phyloP scores from a whole-genome alignment of 2,113 vertebrate species.

The Mesocricetus auratus region DNA sequence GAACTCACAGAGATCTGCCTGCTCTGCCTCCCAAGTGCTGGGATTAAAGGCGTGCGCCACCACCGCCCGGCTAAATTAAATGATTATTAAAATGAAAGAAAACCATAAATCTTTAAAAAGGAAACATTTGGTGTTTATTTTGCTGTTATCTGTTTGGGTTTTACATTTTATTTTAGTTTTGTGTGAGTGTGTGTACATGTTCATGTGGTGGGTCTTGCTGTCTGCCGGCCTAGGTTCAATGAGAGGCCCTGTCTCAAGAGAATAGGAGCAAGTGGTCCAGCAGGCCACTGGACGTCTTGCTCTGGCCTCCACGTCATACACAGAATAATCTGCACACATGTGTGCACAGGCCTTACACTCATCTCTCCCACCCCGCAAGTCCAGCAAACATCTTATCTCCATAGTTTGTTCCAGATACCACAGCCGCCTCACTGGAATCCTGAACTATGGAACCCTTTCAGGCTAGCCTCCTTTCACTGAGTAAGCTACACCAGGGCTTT shows the following conservation, averaged over 20 bases:
- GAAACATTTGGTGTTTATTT: neutral
- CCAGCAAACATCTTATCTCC: neutral
- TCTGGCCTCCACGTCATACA: neutral
- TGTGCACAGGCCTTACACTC: neutral
- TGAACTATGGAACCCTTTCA: neutral
- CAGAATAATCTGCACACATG: too few species aligned
- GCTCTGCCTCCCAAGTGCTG: too few species aligned
- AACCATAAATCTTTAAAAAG: neutral
- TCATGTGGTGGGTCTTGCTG: neutral
- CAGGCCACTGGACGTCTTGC: neutral
- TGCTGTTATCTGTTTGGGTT: neutral
- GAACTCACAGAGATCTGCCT: too few species aligned
- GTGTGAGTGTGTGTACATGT: neutral
- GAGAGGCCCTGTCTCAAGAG: neutral
- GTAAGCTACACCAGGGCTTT: neutral
- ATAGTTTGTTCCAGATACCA: neutral
- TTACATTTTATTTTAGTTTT: neutral
- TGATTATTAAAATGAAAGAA: too few species aligned
- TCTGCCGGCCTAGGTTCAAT: neutral
- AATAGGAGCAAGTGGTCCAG: neutral
- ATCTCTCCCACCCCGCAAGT: too few species aligned
- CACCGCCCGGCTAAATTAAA: too few species aligned
- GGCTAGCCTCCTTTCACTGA: neutral
- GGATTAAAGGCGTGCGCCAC: too few species aligned
- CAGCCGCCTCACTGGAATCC: neutral